A percentile compares a stretch with the other conserved stretches of the same genome.
These are phyloP conservation scores for Stegostoma tigrinum DNA, from an alignment of 2,113 vertebrate species.

Conservation along the genomic window DNA sequence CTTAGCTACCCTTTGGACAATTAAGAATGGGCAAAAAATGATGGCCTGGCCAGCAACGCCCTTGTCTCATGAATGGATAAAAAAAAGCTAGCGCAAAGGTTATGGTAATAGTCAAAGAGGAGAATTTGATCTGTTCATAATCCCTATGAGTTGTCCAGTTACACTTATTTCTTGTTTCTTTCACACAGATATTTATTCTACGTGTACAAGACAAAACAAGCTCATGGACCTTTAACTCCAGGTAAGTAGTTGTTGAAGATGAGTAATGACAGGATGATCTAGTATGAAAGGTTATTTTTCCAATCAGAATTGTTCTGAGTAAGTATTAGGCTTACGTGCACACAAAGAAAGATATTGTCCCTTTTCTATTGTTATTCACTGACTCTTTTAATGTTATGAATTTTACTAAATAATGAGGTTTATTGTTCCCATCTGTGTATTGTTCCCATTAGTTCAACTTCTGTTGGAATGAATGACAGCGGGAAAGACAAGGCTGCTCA, in stretches of 20 bases:
- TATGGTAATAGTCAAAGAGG: neutral
- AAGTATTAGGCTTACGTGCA: neutral
- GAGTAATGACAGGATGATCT: neutral
- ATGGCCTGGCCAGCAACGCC: too few species aligned
- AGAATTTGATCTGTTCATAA: neutral
- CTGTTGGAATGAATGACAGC: neutral
- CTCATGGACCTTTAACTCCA: neutral
- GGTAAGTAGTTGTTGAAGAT: neutral
- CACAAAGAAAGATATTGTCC: neutral
- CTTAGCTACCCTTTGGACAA: too few species aligned
- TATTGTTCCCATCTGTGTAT: neutral
- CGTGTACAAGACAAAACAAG: neutral
- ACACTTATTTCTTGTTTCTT: neutral
- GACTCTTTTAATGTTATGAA: neutral
- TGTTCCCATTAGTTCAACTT: neutral
- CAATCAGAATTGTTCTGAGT: neutral
- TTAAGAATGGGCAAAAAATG: too few species aligned
- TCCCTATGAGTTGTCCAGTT: neutral
- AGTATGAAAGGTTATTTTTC: neutral
- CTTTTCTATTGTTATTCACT: neutral
- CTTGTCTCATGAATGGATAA: too few species aligned
- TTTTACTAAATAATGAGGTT: neutral
- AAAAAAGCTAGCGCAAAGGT: neutral
- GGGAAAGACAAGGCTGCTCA: neutral
- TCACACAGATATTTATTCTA: neutral